phyloP scores from a whole-genome alignment of 2,113 vertebrate genomes.

The Brachyhypopomus occidentalis region DNA sequence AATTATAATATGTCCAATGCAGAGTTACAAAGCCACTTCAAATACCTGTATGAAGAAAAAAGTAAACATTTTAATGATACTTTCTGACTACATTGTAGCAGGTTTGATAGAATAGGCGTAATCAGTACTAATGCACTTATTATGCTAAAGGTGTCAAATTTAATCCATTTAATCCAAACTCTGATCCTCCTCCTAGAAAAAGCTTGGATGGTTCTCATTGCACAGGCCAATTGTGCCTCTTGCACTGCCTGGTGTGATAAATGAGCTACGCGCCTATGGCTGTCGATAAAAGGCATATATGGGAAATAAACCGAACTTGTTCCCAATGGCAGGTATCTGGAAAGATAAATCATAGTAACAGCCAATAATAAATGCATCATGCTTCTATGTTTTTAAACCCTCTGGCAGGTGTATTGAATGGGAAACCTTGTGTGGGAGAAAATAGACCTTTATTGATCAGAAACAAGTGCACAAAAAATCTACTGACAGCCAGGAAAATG shows the following conservation, averaged over 20 bases:
- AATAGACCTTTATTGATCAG: conserved; percentile 81
- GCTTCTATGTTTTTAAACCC: conserved; percentile 75
- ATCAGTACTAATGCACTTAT: conserved; percentile 1
- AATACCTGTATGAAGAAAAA: background rate
- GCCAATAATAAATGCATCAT: conserved; percentile 81
- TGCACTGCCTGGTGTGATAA: conserved; percentile 57
- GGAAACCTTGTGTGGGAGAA: conserved; percentile 75
- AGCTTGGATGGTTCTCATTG: conserved; percentile 13
- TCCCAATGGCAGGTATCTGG: conserved; percentile 67
- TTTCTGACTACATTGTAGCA: background rate
- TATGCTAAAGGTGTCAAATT: conserved; percentile 16
- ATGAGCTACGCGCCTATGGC: conserved; percentile 61
- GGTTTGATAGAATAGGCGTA: background rate
- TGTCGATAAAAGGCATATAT: conserved; percentile 71
- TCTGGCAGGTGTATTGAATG: conserved; percentile 76
- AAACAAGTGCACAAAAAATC: conserved; percentile 61
- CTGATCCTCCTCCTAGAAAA: conserved; percentile 24
- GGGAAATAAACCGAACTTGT: conserved; percentile 72
- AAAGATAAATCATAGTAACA: conserved; percentile 75
- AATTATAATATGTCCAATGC: background rate
- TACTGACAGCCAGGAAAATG: conserved; percentile 69
- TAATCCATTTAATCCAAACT: conserved; percentile 1
- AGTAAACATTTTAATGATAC: background rate
- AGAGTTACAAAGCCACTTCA: background rate
- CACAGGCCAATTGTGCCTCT: conserved; percentile 18